These are phyloP conservation scores for Drosophila buzzatii DNA, from an alignment of 2,888 invertebrate species.

Conservation along the genomic window DNA sequence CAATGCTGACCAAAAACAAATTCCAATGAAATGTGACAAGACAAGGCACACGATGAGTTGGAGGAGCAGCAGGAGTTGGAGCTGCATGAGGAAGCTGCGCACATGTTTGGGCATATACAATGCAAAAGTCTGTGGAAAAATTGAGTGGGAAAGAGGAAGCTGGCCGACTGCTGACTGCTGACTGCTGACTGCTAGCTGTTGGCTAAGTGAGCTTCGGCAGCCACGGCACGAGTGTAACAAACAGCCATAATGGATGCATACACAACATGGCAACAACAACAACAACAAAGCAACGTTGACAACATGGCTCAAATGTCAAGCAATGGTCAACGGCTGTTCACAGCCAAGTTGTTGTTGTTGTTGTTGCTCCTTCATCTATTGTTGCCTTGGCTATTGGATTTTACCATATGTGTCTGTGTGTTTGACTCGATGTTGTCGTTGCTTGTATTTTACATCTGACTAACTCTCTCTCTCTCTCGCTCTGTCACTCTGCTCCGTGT, in stretches of 20 bases:
- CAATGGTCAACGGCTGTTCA: slow-evolving; percentile 74
- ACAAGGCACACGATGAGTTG: background rate
- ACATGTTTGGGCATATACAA: slow-evolving; percentile 30
- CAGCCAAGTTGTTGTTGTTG: slow-evolving; percentile 16
- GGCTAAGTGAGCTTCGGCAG: slow-evolving; percentile 32
- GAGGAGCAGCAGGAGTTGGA: background rate
- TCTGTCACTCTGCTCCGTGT: background rate
- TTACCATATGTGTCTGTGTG: slow-evolving; percentile 44
- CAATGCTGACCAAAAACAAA: slow-evolving; percentile 44
- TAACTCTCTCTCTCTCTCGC: background rate
- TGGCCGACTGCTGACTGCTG: slow-evolving; percentile 1
- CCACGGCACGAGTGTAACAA: slow-evolving; percentile 55
- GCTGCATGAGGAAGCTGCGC: background rate
- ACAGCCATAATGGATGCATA: slow-evolving; percentile 75
- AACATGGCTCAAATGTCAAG: slow-evolving; percentile 81
- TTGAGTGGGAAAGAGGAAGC: slow-evolving; percentile 4
- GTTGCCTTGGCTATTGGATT: slow-evolving; percentile 49
- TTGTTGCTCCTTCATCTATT: slow-evolving; percentile 39
- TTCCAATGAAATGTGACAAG: slow-evolving; percentile 62
- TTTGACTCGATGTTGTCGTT: slow-evolving; percentile 55
- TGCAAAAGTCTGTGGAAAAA: slow-evolving; percentile 11
- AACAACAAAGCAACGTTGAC: slow-evolving; percentile 66
- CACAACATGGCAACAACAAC: slow-evolving; percentile 55
- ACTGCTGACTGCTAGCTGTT: background rate
- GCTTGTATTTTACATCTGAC: slow-evolving; percentile 60